A percentile compares a stretch with the other conserved stretches of the same genome.
Conservation (phyloP, 2,888 invertebrate genomes). For the Sminthurides aquaticus region DNA sequence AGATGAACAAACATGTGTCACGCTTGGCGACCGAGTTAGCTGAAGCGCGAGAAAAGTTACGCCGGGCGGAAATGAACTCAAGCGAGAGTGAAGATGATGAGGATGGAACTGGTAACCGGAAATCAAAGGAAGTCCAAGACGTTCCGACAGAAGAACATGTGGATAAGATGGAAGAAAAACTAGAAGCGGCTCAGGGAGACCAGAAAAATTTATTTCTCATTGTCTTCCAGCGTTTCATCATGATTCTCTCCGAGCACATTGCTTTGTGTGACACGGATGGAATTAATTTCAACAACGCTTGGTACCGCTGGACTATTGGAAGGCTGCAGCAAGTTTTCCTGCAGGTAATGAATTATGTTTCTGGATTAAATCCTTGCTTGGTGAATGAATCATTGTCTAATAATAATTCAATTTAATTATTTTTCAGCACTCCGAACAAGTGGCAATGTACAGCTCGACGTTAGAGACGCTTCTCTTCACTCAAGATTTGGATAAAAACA, state of each 20-base stretch:
- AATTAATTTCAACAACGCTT: conserved; percentile 82
- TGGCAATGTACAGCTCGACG: conserved; percentile 91
- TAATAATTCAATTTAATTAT: too few species aligned
- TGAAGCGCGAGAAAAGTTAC: conserved; percentile 78
- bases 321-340: conserved; percentile 90
- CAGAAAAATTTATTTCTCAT: conserved; percentile 94
- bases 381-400: conserved; percentile 10
- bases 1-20: conserved; percentile 91
- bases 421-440: conserved; percentile 92
- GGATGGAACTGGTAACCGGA: conserved; percentile 56
- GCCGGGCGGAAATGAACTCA: conserved; percentile 58
- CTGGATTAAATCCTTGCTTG: background rate
- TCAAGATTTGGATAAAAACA: conserved; percentile 89
- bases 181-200: conserved; percentile 90
- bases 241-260: conserved; percentile 93
- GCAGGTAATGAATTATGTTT: conserved; percentile 57
- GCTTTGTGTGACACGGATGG: conserved; percentile 89
- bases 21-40: conserved; percentile 67
- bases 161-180: conserved; percentile 88
- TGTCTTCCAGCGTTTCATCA: conserved; percentile 95
- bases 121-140: conserved; percentile 50
- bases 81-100: conserved; percentile 64
- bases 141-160: conserved; percentile 74
- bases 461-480: conserved; percentile 92
- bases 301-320: conserved; percentile 94